Conservation (phyloP, 2,113 vertebrate species). For the Salminus brasiliensis region DNA sequence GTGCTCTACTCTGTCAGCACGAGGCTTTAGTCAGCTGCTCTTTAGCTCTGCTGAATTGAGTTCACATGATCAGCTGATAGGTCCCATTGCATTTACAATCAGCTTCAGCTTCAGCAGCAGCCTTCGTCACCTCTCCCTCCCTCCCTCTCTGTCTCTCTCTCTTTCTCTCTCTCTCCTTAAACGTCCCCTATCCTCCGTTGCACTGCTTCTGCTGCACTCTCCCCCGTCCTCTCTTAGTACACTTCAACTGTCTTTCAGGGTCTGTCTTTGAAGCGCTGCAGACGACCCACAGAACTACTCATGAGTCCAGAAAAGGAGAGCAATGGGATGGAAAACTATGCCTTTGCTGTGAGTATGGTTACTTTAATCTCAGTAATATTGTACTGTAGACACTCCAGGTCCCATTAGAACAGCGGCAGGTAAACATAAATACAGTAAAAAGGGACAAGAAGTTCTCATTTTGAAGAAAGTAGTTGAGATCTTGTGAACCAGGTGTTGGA, state of each 20-base stretch:
- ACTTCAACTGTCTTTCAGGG: slow-evolving; percentile 27
- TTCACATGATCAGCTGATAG: slow-evolving; percentile 53
- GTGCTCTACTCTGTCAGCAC: slow-evolving; percentile 10
- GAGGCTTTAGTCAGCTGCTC: slow-evolving; percentile 51
- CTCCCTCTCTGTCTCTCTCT: not conserved
- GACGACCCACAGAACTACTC: slow-evolving; percentile 27
- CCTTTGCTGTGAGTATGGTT: slow-evolving; percentile 74
- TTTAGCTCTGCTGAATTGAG: slow-evolving; percentile 27
- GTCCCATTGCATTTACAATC: slow-evolving; percentile 32
- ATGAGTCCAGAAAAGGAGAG: slow-evolving; percentile 73
- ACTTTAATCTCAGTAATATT: not conserved
- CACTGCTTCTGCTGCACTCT: not conserved
- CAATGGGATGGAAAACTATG: slow-evolving; percentile 67
- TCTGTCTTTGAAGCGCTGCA: not conserved
- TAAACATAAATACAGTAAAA: too few species aligned
- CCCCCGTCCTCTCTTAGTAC: slow-evolving; percentile 25
- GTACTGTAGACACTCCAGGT: too few species aligned
- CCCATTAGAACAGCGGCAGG: too few species aligned
- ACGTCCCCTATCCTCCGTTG: not conserved
- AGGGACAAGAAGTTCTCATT: too few species aligned
- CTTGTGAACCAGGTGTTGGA: too few species aligned
- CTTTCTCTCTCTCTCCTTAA: not conserved
- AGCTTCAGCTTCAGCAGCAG: not conserved
- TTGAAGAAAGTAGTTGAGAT: too few species aligned
- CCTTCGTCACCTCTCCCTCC: not conserved